Evolutionary conservation across 2,113 vertebrate genomes (phyloP).

Genomic region (Chunga burmeisteri): DNA sequence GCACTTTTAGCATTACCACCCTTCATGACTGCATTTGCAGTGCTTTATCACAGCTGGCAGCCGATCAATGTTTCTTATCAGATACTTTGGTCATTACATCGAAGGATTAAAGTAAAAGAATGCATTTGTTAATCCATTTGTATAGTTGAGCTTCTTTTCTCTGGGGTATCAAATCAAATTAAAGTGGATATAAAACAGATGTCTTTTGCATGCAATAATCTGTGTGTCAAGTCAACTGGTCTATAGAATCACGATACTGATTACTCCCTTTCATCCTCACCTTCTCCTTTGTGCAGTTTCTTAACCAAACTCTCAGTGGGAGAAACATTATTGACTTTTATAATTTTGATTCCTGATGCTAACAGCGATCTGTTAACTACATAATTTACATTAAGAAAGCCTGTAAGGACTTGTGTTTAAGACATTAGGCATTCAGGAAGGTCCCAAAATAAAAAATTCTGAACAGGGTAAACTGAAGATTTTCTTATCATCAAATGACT

Average conservation of each 20-base stretch:
- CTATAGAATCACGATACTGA: neutral
- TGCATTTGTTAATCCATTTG: constrained; percentile 3
- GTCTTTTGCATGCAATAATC: neutral
- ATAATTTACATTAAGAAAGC: neutral
- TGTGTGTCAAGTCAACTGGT: neutral
- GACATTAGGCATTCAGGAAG: neutral
- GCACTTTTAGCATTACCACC: neutral
- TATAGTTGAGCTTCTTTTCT: neutral
- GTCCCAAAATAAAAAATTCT: neutral
- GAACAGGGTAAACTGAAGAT: neutral
- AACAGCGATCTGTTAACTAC: neutral
- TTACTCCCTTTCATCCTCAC: neutral
- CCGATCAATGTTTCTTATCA: neutral
- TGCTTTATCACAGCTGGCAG: constrained; percentile 1
- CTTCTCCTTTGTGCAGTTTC: neutral
- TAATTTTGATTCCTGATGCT: neutral
- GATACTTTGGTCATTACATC: neutral
- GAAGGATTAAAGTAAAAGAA: neutral
- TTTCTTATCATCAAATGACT: neutral
- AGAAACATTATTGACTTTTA: neutral
- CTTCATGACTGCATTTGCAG: neutral
- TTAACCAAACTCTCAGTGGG: neutral
- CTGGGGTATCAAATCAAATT: neutral
- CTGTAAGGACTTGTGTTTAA: neutral
- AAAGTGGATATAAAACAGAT: neutral